Percentiles rank a stretch among this genome's conserved stretches.
phyloP scores from a whole-genome alignment of 23 tunicate species.

The Ciona savignyi region DNA sequence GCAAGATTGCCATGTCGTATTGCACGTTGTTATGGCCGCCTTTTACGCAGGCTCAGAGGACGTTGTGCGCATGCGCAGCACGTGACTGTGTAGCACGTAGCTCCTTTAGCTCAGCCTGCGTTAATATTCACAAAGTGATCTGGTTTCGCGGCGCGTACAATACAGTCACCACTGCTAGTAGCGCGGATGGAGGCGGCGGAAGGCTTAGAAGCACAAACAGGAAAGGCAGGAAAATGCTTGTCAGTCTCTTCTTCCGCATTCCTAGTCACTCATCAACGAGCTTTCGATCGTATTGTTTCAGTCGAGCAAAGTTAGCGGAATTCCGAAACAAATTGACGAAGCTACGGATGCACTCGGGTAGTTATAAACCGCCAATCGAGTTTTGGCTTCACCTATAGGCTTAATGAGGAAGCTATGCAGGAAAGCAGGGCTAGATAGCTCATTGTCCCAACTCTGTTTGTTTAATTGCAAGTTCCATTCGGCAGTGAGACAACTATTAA shows the following conservation, averaged over 20 bases:
- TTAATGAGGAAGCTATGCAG: neutral
- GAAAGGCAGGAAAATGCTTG: constrained; percentile 21
- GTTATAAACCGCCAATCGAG: neutral
- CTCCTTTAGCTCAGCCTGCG: too few relatives aligned
- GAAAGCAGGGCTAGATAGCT: neutral
- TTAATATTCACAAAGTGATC: too few relatives aligned
- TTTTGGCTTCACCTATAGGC: neutral
- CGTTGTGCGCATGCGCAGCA: too few relatives aligned
- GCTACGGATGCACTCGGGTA: neutral
- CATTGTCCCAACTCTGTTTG: neutral
- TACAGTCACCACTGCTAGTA: neutral
- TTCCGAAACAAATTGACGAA: neutral
- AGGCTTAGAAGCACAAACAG: constrained; percentile 6
- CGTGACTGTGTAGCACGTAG: too few relatives aligned
- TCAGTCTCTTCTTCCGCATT: neutral
- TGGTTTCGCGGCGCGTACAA: neutral
- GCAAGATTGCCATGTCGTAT: too few relatives aligned
- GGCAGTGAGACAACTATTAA: neutral
- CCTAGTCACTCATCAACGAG: too few relatives aligned
- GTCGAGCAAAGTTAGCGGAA: neutral
- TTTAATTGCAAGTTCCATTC: too few relatives aligned
- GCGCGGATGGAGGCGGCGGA: constrained; percentile 11
- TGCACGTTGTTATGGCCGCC: too few relatives aligned
- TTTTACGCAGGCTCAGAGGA: too few relatives aligned
- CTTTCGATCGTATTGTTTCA: too few relatives aligned